Conservation (phyloP, 2,888 invertebrate species). For the Cinara cedri region DNA sequence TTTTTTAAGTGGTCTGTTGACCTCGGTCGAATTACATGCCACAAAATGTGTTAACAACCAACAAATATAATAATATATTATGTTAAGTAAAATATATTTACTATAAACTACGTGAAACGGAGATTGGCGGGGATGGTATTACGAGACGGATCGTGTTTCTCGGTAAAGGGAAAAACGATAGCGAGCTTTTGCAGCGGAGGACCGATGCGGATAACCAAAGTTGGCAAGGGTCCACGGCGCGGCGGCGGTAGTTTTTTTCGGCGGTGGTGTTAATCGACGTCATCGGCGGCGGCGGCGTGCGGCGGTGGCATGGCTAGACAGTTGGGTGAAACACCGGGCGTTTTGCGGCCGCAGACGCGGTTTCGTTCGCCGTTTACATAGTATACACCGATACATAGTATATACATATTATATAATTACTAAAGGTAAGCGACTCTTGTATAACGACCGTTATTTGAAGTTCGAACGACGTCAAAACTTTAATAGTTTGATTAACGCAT, state of each 20-base stretch:
- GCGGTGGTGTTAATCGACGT: not conserved
- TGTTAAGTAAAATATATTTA: no score
- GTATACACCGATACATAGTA: not conserved
- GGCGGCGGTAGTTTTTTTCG: no score
- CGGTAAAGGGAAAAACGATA: no score
- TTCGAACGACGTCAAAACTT: slow-evolving; percentile 40
- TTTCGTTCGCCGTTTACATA: not conserved
- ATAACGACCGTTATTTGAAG: no score
- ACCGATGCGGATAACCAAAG: not conserved
- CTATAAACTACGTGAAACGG: no score
- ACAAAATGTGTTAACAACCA: not conserved
- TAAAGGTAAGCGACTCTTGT: slow-evolving; percentile 2
- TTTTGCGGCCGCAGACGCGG: not conserved
- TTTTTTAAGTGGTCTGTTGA: no score
- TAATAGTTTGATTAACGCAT: slow-evolving; percentile 36
- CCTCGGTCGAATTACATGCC: no score
- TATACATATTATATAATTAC: slow-evolving; percentile 2
- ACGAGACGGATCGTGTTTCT: not conserved
- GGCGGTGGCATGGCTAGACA: not conserved
- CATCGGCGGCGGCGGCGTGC: no score
- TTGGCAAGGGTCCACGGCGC: not conserved
- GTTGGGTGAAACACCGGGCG: not conserved
- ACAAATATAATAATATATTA: no score
- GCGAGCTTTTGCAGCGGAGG: not conserved
- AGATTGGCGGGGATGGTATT: not conserved